Evolutionary conservation across 2,888 invertebrate species (phyloP), one percentile per base, ranked within the genome.

Genomic region (Zaprionus bogoriensis): DNA sequence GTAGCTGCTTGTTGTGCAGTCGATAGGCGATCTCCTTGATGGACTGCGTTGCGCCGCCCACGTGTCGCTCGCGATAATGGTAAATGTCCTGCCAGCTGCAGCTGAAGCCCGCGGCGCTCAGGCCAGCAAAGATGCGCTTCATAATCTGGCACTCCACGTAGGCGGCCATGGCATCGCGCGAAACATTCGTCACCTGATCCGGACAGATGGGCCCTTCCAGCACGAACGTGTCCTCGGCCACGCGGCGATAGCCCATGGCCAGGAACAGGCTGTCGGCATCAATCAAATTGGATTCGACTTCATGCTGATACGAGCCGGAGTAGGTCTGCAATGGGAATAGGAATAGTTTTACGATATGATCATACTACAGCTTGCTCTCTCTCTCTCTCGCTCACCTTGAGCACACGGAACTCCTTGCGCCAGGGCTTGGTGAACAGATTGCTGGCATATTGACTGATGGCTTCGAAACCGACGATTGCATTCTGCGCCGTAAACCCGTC

Each of bases 101-200:
- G 32, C 90, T 89, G 4, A 93, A 91, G 17, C 91, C 89, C 55
- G 92, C 90, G 50, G 94, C 93, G 17, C 94, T 92, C 32, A 94
- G 92, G 87, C 96, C 95, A 93, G 95, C 95, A 75, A 96, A 94
- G 64, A 94, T 93, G 61, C 89, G 83, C 61, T 94, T 94, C 91
- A 96, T 93, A 86, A 96, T 95, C 93, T 96, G 95, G 87, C 97
- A 97, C 91, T 97, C 97, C 41, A 96, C 95, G 89, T 95, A 95
- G 17, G 97, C 97, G 23, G 96, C 94, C 77, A 97, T 93, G 12
- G 96, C 96, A 90, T 97, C 97, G 52, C 95, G 92, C 0, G 96
- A 96, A 2, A 97, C 94, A 63, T 93, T 94, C 14, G 95, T 93
- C 2, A 96, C 95, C 90, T 94, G 93, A 90, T 96, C 96, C 0